phyloP scores from a whole-genome alignment of 1,140 invertebrate species.

The Drosophila jambulina region DNA sequence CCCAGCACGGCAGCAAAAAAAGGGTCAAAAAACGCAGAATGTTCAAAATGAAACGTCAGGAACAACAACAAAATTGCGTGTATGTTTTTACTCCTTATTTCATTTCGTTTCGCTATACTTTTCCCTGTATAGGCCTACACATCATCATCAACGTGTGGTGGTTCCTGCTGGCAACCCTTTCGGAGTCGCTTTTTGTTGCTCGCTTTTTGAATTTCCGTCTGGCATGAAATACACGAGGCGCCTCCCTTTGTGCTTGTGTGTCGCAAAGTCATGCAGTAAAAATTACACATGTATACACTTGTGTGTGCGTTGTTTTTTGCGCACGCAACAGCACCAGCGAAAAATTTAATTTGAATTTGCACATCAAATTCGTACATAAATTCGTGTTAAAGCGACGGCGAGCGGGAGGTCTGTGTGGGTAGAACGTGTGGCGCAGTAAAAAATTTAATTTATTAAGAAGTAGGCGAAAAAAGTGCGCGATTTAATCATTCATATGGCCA shows the following conservation, averaged over 20 bases:
- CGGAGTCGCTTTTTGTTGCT: conserved; percentile 42
- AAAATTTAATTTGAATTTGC: conserved; percentile 82
- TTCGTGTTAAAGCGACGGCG: conserved; percentile 53
- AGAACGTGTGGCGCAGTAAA: conserved; percentile 30
- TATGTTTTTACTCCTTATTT: conserved; percentile 28
- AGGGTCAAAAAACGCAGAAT: conserved; percentile 65
- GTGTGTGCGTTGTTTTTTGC: conserved; percentile 6
- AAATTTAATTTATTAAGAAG: conserved; percentile 60
- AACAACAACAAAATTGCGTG: conserved; percentile 62
- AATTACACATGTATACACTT: conserved; percentile 43
- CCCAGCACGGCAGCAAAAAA: conserved; percentile 17
- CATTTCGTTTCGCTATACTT: conserved; percentile 2
- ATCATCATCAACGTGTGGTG: conserved; percentile 65
- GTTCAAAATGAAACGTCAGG: conserved; percentile 63
- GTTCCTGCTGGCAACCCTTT: conserved; percentile 58
- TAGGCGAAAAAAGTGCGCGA: conserved; percentile 14
- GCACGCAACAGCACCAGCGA: conserved; percentile 46
- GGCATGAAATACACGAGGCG: conserved; percentile 68
- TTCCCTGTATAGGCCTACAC: conserved; percentile 58
- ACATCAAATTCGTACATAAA: conserved; percentile 74
- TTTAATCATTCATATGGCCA: conserved; percentile 70
- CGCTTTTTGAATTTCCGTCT: conserved; percentile 66
- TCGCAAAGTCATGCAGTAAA: conserved; percentile 65
- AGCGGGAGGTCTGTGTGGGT: neutral
- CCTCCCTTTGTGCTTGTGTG: conserved; percentile 51